phyloP scores from a whole-genome alignment of 2,888 invertebrate species.

The Rhagium mordax region DNA sequence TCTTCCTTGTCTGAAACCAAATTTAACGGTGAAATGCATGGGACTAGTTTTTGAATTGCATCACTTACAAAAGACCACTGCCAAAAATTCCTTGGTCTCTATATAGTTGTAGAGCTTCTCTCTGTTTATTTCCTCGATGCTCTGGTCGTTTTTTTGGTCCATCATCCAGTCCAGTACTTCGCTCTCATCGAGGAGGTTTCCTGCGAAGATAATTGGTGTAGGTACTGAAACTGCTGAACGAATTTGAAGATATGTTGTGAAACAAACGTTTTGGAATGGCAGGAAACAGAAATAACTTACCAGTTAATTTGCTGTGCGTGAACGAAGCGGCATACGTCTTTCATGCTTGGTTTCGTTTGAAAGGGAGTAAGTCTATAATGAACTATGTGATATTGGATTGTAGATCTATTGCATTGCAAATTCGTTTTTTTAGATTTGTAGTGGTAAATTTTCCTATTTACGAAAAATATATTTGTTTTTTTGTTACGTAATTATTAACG shows the following conservation, averaged over 20 bases:
- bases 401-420: too few species aligned
- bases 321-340: slow-evolving; percentile 23
- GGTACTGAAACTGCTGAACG: neutral
- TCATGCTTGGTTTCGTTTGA: neutral
- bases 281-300: slow-evolving; percentile 52
- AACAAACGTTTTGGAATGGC: slow-evolving; percentile 65
- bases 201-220: slow-evolving; percentile 68
- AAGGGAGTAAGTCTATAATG: slow-evolving; percentile 13
- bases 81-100: slow-evolving; percentile 91
- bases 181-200: slow-evolving; percentile 82
- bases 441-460: too few species aligned
- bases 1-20: slow-evolving; percentile 81
- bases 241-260: slow-evolving; percentile 2
- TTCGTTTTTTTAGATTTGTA: too few species aligned
- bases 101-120: slow-evolving; percentile 88
- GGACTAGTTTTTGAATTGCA: too few species aligned
- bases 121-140: slow-evolving; percentile 91
- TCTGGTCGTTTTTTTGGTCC: slow-evolving; percentile 92
- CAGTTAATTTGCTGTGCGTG: slow-evolving; percentile 42
- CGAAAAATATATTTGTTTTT: neutral
- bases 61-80: slow-evolving; percentile 94
- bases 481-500: neutral
- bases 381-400: too few species aligned
- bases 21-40: too few species aligned
- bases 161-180: slow-evolving; percentile 93